These are phyloP conservation scores for Hiodon tergisus DNA, from an alignment of 2,113 vertebrate genomes.

Conservation along the genomic window DNA sequence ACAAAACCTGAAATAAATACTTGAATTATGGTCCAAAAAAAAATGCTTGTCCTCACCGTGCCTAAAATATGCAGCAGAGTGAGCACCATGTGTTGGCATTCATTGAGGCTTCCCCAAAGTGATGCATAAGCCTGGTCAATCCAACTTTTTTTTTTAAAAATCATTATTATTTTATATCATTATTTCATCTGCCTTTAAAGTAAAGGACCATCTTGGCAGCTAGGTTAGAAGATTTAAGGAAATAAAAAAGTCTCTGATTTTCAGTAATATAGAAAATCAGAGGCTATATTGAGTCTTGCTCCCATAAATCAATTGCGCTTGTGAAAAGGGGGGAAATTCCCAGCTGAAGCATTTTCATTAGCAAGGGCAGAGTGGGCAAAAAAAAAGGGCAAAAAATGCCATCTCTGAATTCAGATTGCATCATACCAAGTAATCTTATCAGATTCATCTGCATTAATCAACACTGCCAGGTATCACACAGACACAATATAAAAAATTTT, in stretches of 20 bases:
- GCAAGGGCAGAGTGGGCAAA: background rate
- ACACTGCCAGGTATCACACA: background rate
- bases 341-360: constrained; percentile 5
- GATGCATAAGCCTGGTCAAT: constrained; percentile 2
- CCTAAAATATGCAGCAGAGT: background rate
- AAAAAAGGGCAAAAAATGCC: background rate
- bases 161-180: background rate
- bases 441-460: too few relatives aligned
- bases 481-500: too few relatives aligned
- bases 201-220: background rate
- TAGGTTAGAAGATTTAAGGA: background rate
- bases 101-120: background rate
- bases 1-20: too few relatives aligned
- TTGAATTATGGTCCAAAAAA: too few relatives aligned
- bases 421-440: background rate
- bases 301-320: constrained; percentile 10
- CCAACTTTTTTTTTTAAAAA: background rate
- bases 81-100: background rate
- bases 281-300: background rate
- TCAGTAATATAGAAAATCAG: background rate
- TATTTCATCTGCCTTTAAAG: background rate
- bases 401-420: background rate
- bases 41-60: background rate
- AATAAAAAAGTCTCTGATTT: background rate
- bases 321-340: background rate